Evolutionary conservation across 2,113 vertebrate genomes (phyloP), one percentile per base, ranked within the genome.

Genomic region (Micromys minutus): DNA sequence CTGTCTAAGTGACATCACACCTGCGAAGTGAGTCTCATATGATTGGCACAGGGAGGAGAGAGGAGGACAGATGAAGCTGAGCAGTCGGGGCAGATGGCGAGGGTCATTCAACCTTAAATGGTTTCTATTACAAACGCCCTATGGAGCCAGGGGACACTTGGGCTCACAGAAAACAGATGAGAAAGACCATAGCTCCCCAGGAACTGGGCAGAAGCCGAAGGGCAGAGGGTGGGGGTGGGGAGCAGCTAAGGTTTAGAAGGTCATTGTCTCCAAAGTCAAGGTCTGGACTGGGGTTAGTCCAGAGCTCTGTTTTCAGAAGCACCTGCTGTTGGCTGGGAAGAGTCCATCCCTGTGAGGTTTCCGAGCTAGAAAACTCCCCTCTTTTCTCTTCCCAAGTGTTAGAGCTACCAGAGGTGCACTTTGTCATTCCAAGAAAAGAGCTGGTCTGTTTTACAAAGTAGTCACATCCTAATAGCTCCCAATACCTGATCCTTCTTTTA

Each of bases 401-500:
- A 81, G 57, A 50, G 55, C 52, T 39, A 6, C 22, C 63, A 75
- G 16, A 75, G 50, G 24, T 50, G 15, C 22, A 45, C 34, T 74
- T 84, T 71, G 24, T 79, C 45, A n/a, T 75, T 83, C 74, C 2
- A 11, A 67, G 65, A 16, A 81, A 67, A 26, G 39, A 29, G 24
- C 19, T 24, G 36, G 52, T 83, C 59, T 75, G 52, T 61, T 91
- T 90, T 65, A 87, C 8, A 5, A 75, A 80, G n/a, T 45, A 86
- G 47, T 83, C 12, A 74, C 36, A 34, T 87, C 95, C 88, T 26
- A 71, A 15, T 90, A n/a, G 50, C 72, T 39, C 89, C 34, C 55
- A 85, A 93, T 86, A n/a, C 34, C 72, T 50, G 67, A 81, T 26
- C 36, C 15, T 11, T 75, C 2, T 65, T 52, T 81, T 72, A 65